Percentiles rank a stretch among this genome's conserved stretches.
Evolutionary conservation across 2,113 vertebrate species (phyloP).

Genomic region (Zapornia atra): DNA sequence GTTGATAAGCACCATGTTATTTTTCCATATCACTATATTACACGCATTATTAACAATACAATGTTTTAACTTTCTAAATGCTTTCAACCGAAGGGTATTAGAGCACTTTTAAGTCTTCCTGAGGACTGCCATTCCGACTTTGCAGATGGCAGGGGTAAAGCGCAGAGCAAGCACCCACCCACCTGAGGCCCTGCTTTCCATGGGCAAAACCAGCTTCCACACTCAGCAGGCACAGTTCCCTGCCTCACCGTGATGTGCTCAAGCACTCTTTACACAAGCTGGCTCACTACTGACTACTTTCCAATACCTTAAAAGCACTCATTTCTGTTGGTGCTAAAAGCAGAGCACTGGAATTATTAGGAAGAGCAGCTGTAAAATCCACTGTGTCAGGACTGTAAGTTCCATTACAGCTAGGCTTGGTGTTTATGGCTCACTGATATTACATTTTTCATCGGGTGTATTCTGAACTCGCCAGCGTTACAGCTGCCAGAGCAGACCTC

Average conservation of each 20-base stretch:
- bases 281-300: neutral
- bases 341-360: neutral
- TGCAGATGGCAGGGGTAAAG: neutral
- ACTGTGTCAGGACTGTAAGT: neutral
- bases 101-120: neutral
- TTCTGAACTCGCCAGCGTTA: neutral
- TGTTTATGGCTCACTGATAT: neutral
- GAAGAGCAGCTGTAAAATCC: neutral
- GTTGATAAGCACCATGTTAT: rapidly evolving
- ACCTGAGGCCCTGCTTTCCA: rapidly evolving
- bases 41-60: neutral
- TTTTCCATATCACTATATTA: neutral
- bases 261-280: rapidly evolving
- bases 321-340: neutral
- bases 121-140: neutral
- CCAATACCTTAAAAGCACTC: neutral
- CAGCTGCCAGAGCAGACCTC: neutral
- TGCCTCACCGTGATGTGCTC: neutral
- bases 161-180: neutral
- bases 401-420: neutral
- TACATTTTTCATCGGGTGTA: neutral
- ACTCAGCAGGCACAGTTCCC: rapidly evolving
- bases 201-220: rapidly evolving
- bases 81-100: neutral
- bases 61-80: neutral